phyloP scores from a whole-genome alignment of 2,888 invertebrate genomes.

The Acleris literana region DNA sequence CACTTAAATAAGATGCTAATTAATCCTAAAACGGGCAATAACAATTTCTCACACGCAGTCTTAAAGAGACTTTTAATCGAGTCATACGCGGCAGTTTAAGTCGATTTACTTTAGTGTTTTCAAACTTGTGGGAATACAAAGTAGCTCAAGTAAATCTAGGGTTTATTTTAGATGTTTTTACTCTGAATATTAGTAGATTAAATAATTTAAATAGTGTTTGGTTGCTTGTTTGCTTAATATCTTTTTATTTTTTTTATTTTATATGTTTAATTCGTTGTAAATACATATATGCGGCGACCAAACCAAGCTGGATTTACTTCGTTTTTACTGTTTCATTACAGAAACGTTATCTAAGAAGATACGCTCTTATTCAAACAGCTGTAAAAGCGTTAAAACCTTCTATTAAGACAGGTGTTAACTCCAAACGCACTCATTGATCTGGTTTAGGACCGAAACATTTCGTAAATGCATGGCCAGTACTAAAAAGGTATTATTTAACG shows the following conservation, averaged over 20 bases:
- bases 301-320: no score
- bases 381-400: conserved; percentile 11
- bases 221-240: no score
- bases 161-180: no score
- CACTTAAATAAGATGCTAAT: conserved; percentile 44
- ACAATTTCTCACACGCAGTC: conserved; percentile 42
- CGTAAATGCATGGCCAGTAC: conserved; percentile 1
- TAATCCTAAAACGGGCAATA: conserved; percentile 43
- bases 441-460: conserved; percentile 4
- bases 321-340: not conserved
- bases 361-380: conserved; percentile 1
- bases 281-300: no score
- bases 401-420: conserved; percentile 26
- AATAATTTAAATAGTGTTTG: no score
- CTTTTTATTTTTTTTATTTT: no score
- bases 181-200: no score
- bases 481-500: conserved; percentile 3
- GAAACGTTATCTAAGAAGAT: not conserved
- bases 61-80: conserved; percentile 24
- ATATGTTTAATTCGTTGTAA: not conserved
- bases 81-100: not conserved
- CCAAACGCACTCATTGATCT: conserved; percentile 8
- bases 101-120: conserved; percentile 16
- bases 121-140: conserved; percentile 6
- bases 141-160: no score